These are phyloP conservation scores for Clivina fossor DNA, from an alignment of 2,888 invertebrate species.

Conservation along the genomic window DNA sequence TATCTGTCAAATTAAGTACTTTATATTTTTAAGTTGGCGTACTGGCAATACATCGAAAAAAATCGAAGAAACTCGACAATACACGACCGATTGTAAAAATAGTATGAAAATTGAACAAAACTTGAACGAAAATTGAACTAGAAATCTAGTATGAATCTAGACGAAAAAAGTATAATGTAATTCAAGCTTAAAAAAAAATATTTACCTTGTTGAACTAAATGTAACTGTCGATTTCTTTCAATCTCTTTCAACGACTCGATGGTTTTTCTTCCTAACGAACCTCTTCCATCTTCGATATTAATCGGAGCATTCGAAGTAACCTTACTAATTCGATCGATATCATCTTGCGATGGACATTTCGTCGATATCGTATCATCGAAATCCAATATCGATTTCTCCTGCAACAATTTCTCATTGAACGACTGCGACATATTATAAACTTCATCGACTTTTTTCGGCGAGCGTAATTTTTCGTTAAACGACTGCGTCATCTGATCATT, in stretches of 20 bases:
- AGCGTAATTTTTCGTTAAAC: conserved; percentile 47
- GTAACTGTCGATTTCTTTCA: conserved; percentile 80
- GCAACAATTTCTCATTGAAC: conserved; percentile 52
- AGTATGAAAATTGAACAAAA: too few relatives aligned
- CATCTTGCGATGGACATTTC: conserved; percentile 73
- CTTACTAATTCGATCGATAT: conserved; percentile 84
- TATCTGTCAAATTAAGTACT: too few relatives aligned
- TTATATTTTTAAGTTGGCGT: too few relatives aligned
- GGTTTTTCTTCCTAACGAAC: conserved; percentile 73
- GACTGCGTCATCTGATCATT: conserved; percentile 47
- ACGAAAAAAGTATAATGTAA: too few relatives aligned
- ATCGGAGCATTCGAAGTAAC: conserved; percentile 84
- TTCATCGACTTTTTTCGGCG: conserved; percentile 45
- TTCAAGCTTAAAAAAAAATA: not conserved
- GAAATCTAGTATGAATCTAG: too few relatives aligned
- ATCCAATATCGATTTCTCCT: conserved; percentile 51
- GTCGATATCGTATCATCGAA: conserved; percentile 42
- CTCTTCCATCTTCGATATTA: conserved; percentile 66
- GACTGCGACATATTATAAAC: conserved; percentile 52
- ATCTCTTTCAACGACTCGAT: conserved; percentile 87
- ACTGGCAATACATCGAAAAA: too few relatives aligned
- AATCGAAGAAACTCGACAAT: too few relatives aligned
- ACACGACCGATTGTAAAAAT: too few relatives aligned
- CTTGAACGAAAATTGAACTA: too few relatives aligned
- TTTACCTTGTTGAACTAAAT: conserved; percentile 87